Base-by-base conservation (phyloP, 2,113 vertebrate genomes). In the Alectura lathami region DNA sequence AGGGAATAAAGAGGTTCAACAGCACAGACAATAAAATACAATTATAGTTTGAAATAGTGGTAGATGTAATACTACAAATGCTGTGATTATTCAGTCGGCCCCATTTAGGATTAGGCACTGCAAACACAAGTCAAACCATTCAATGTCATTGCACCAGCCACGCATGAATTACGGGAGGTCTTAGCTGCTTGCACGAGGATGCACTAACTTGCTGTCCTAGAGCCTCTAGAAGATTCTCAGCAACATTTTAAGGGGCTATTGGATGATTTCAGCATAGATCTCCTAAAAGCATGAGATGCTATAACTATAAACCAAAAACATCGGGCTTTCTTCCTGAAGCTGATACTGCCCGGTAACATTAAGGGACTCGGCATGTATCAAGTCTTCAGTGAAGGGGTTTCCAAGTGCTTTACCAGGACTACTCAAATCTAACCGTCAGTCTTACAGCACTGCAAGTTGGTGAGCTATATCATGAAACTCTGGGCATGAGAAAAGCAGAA, bases 1-100 rank as follows among this genome's bases (percentile, higher is more conserved):
- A 85, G 62, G 78, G 60, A 95, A 73, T 66, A 68, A 96, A 96
- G 82, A 94, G 57, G 91, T 93, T 94, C 88, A 88, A 93, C 59
- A 96, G 91, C 70, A 84, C 84, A 42, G 80, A 76, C 86, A 97
- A 88, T 63, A 88, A 60, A 91, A 91, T 36, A 83, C 83, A 95
- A 93, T 89, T 86, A 92, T 36, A 86, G 85, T 83, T 81, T 91
- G 83, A 76, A 95, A 91, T 42, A 16, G 51, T 86, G 36, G 89
- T 38, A 60, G 43, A 66, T 21, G 42, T 69, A 62, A 59, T 67
- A 26, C 30, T 59, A 73, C 6, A 32, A 50, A 42, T 18, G 45
- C 13, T 57, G 36, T 66, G 69, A 66, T 64, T 66, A 56, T 34
- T 45, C 43, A 76, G 3, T 7, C 42, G 27, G n/a, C 60, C 7